Conservation (phyloP, 2,888 invertebrate genomes). For the Pharmacophagus antenor region DNA sequence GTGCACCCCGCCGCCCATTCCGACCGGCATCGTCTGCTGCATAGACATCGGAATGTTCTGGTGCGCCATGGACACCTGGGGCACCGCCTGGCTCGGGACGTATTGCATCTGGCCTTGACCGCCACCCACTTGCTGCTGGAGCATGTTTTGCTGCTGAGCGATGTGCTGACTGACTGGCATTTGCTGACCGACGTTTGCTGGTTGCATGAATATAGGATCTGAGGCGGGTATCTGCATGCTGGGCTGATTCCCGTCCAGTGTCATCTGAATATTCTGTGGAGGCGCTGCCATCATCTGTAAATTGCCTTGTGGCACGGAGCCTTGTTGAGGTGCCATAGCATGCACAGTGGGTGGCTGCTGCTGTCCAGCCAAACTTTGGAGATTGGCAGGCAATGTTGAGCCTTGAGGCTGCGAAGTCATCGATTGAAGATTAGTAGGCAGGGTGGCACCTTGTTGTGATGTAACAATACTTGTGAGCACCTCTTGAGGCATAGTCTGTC, state of each 20-base stretch:
- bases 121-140: conserved; percentile 69
- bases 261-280: conserved; percentile 78
- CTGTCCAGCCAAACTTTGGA: conserved; percentile 75
- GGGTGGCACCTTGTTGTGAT: conserved; percentile 74
- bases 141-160: conserved; percentile 67
- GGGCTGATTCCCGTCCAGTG: conserved; percentile 78
- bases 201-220: conserved; percentile 77
- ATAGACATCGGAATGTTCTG: conserved; percentile 79
- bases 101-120: conserved; percentile 74
- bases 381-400: conserved; percentile 82
- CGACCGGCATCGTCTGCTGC: conserved; percentile 73
- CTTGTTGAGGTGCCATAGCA: conserved; percentile 73
- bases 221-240: conserved; percentile 79
- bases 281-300: conserved; percentile 81
- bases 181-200: conserved; percentile 65
- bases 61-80: conserved; percentile 69
- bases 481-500: conserved; percentile 74
- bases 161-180: conserved; percentile 72
- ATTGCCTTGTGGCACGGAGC: conserved; percentile 80
- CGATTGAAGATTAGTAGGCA: conserved; percentile 69
- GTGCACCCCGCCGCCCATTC: conserved; percentile 70
- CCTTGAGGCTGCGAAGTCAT: conserved; percentile 78
- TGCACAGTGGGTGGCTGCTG: conserved; percentile 72
- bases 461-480: conserved; percentile 74
- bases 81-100: conserved; percentile 64